Conservation (phyloP, 2,113 vertebrate species). For the Eulemur rufifrons region DNA sequence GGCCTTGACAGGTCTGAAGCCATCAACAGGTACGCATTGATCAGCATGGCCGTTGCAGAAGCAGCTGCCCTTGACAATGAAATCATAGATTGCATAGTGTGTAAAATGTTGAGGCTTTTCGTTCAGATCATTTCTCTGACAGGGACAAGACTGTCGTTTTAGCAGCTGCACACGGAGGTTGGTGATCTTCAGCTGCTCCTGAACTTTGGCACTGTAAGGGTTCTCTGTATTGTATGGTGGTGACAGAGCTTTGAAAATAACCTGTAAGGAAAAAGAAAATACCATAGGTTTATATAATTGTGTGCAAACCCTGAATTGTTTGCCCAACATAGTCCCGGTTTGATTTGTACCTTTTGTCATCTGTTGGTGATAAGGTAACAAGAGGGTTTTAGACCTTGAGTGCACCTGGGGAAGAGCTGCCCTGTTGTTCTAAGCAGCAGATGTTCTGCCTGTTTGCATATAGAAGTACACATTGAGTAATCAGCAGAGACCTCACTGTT, state of each 20-base stretch:
- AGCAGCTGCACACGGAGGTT: constrained; percentile 92
- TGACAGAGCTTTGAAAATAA: constrained; percentile 94
- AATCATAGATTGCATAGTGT: constrained; percentile 95
- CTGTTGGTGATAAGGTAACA: constrained; percentile 7
- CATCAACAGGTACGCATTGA: constrained; percentile 88
- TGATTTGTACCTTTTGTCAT: constrained; percentile 30
- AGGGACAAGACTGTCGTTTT: constrained; percentile 91
- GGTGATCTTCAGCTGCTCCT: constrained; percentile 92
- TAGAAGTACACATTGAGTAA: neutral
- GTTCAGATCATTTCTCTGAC: constrained; percentile 79
- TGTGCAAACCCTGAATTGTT: neutral
- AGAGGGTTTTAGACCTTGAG: neutral
- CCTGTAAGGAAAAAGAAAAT: constrained; percentile 83
- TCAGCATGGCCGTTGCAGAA: constrained; percentile 97
- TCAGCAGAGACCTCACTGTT: neutral
- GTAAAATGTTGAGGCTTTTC: constrained; percentile 72
- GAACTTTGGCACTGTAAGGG: constrained; percentile 91
- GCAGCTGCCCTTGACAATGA: constrained; percentile 97
- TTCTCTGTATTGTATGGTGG: constrained; percentile 87
- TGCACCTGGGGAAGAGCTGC: neutral
- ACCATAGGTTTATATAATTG: neutral
- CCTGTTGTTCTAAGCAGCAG: neutral
- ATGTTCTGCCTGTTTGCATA: neutral
- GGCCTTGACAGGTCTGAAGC: constrained; percentile 87
- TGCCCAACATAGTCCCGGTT: neutral